Base-by-base conservation (phyloP, 2,797 vertebrate genomes). In the Gila robusta region DNA sequence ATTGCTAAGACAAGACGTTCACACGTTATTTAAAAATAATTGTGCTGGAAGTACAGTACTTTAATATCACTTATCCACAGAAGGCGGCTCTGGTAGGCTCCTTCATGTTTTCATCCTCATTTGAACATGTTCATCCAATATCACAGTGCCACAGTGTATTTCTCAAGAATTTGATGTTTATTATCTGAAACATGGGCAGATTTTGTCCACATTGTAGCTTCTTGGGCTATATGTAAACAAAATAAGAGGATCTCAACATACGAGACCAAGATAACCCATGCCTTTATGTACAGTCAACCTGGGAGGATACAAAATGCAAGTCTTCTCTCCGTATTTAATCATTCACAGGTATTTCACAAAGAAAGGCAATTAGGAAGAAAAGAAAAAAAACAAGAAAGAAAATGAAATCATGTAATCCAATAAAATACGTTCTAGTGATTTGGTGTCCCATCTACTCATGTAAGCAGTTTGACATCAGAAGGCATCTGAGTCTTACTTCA, bases 261-360 rank as follows among this genome's bases (percentile, higher is more conserved):
- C 9, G 78, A 85, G 87, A 85, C 79, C 83, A 71, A 77, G 56
- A 88, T 84, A 84, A 77, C 83, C 83, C 87, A 82, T 85, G 87
- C 82, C 83, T 69, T 77, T 88, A 88, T 88, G 66, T 88, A 88
- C 87, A 88, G 71, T 78, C 74, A 85, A 76, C 83, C 87, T 88
- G 52, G 82, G 79, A 81, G 69, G 78, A 85, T 88, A 82, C 72
- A 85, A 88, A 85, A 81, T 81, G 78, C 56, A 85, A 88, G 70
- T 39, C 56, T 66, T 71, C 83, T 77, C 73, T 85, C 83, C 77
- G 78, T 72, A 59, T 81, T 85, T 81, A 66, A 82, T 82, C 72
- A 85, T 72, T 87, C 79, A 85, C 54, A 85, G 77, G 82, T 81
- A 87, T 74, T 84, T 84, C 87, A 85, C 87, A 87, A 81, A 88